Conservation (phyloP, 2,113 vertebrate genomes). For the Pachypanchax playfairii region DNA sequence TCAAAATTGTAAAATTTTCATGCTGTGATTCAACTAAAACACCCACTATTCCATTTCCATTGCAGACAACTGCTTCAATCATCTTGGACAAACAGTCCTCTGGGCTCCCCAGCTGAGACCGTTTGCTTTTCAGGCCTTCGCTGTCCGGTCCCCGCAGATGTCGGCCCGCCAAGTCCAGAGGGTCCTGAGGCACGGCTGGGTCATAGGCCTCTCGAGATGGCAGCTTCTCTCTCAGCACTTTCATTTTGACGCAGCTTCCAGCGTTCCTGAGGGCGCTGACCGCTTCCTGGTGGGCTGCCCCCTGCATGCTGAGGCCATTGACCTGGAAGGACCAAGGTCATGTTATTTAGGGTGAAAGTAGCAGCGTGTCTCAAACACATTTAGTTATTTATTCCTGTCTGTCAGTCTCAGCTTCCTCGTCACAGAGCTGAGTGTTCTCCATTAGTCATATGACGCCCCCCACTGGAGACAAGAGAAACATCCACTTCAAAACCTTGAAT, state of each 20-base stretch:
- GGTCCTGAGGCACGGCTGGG: constrained; percentile 1
- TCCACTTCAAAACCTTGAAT: constrained; percentile 1
- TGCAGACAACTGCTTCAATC: constrained; percentile 68
- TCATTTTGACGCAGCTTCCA: constrained; percentile 77
- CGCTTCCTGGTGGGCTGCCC: constrained; percentile 74
- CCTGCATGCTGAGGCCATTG: constrained; percentile 74
- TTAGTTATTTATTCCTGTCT: background rate
- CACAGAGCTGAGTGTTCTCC: background rate
- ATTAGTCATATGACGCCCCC: constrained; percentile 58
- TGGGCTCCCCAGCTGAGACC: constrained; percentile 6
- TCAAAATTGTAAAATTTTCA: background rate
- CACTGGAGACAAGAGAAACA: constrained; percentile 52
- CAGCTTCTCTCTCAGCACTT: constrained; percentile 70
- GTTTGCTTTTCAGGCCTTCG: constrained; percentile 5
- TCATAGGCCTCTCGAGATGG: constrained; percentile 2
- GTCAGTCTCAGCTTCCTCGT: background rate
- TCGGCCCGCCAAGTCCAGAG: background rate
- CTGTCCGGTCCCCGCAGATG: constrained; percentile 19
- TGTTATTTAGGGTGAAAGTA: constrained; percentile 17
- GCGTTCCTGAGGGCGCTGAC: constrained; percentile 77
- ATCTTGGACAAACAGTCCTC: constrained; percentile 40
- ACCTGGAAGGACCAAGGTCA: constrained; percentile 66
- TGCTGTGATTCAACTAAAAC: constrained; percentile 11
- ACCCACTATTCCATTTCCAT: constrained; percentile 72
- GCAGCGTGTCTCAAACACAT: constrained; percentile 7